phyloP scores from a whole-genome alignment of 2,113 vertebrate species.

The Rhadina sibilatrix region DNA sequence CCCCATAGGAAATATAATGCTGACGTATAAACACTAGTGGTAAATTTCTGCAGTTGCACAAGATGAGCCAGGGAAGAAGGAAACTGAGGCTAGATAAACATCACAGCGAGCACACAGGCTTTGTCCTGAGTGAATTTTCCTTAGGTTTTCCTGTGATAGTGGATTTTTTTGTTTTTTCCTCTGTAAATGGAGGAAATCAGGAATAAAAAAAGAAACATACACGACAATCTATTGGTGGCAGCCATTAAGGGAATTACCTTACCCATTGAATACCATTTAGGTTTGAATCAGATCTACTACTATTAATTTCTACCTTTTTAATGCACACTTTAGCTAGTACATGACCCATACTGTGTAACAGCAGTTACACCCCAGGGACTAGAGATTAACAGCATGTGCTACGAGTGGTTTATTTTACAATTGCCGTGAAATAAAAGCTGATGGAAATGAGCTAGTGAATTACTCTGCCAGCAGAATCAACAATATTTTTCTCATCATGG shows the following conservation, averaged over 20 bases:
- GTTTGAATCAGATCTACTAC: conserved; percentile 26
- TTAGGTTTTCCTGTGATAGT: neutral
- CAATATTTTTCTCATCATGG: conserved; percentile 63
- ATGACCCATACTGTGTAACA: conserved; percentile 70
- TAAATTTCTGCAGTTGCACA: neutral
- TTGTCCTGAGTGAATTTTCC: neutral
- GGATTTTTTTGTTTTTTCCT: neutral
- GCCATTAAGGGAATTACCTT: conserved; percentile 40
- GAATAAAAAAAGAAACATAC: neutral
- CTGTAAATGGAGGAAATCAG: neutral
- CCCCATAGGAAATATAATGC: neutral
- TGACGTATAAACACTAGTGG: neutral
- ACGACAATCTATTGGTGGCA: accelerated
- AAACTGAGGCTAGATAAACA: neutral
- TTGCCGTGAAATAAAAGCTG: conserved; percentile 74
- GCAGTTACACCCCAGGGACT: conserved; percentile 71
- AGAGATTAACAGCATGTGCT: conserved; percentile 71
- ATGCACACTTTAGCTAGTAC: conserved; percentile 67
- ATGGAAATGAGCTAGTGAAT: conserved; percentile 76
- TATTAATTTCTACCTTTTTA: conserved; percentile 76
- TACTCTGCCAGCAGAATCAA: conserved; percentile 70
- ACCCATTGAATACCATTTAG: conserved; percentile 57
- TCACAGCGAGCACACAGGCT: neutral
- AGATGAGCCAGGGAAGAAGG: neutral
- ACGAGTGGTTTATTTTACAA: conserved; percentile 78